phyloP scores from a whole-genome alignment of 1,140 invertebrate species.

The Sitobion miscanthi region DNA sequence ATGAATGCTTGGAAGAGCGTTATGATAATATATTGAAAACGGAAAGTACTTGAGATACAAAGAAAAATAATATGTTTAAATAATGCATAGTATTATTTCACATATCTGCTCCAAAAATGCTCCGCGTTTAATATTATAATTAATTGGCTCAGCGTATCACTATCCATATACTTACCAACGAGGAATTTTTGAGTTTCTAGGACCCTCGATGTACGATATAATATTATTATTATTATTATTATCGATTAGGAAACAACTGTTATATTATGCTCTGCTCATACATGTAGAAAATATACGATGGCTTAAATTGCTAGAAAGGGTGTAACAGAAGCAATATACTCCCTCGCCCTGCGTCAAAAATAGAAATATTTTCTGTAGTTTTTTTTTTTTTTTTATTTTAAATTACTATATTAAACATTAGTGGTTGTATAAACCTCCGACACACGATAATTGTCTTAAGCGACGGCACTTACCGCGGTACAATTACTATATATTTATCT shows the following conservation, averaged over 20 bases:
- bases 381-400: neutral
- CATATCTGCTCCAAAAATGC: too few species aligned
- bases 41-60: neutral
- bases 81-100: too few species aligned
- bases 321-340: neutral
- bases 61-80: neutral
- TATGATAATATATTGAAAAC: neutral
- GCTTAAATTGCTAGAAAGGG: neutral
- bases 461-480: constrained; percentile 34
- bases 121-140: neutral
- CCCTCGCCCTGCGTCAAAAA: neutral
- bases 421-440: neutral
- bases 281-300: neutral
- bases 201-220: neutral
- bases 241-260: neutral
- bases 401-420: neutral
- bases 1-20: neutral
- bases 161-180: neutral
- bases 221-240: too few species aligned
- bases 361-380: neutral
- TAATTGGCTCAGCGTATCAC: too few species aligned
- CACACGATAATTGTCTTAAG: constrained; percentile 24
- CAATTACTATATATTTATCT: neutral
- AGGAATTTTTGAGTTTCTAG: neutral
- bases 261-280: neutral